Base-by-base conservation (phyloP, 1,140 invertebrate genomes). In the Megalopta genalis region DNA sequence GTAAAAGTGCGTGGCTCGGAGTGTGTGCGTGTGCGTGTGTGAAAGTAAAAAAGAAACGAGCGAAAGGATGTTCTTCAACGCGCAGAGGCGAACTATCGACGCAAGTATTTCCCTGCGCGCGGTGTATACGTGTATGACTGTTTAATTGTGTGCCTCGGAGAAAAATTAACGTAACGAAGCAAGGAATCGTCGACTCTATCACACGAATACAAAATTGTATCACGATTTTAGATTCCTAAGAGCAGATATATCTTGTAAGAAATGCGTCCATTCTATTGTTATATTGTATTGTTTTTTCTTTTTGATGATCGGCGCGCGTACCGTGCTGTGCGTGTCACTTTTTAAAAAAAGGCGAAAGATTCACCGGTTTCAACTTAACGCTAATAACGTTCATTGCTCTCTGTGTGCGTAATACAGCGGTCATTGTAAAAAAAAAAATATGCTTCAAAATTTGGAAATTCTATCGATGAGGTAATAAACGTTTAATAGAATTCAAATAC, bases 401-500 rank as follows among this genome's bases (percentile, higher is more conserved):
- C 49, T 84, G 59, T 70, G 39, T 75, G 46, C 79, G 80, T 78
- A 68, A n/a, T 66, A 73, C 23, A 66, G 18, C 76, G 68, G 60
- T 64, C n/a, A 52, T 69, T 21, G 74, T 69, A 46, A 49, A 68
- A n/a, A n/a, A n/a, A n/a, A n/a, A n/a, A 72, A 77, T 82, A 69
- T 82, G 84, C 84, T 88, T 83, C 63, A 46, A 86, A 86, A 81
- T n/a, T 84, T 83, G 25, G 49, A 79, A 86, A 85, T 82, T 88
- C 87, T 79, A 87, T 80, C 60, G 74, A 54, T 84, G 70, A 87
- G 86, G 81, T 88, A 88, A 87, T 83, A 81, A 86, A 85, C 62
- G 68, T 86, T 88, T 82, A 86, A 88, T 86, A 86, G 87, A 84
- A 84, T 77, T 81, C 74, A 85, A 57, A 80, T 18, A 54, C 25